phyloP scores from a whole-genome alignment of 2,113 vertebrate species.

The Muscicapa adusta region DNA sequence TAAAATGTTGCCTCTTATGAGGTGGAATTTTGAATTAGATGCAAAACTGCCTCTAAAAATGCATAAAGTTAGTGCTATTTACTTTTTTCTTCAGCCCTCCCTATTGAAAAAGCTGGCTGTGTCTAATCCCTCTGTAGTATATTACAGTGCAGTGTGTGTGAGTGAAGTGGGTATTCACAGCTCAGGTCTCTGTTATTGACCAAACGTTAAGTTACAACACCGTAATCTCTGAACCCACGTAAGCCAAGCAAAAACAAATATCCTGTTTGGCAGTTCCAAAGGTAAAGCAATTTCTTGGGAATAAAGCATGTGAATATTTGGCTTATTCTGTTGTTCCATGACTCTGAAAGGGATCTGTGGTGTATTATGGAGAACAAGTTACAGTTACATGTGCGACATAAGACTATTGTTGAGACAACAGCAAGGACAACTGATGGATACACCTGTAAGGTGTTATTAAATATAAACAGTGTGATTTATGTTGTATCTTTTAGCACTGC shows the following conservation, averaged over 20 bases:
- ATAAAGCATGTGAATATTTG: background rate
- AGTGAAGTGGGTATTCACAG: background rate
- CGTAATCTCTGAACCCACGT: background rate
- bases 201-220: background rate
- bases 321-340: background rate
- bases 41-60: background rate
- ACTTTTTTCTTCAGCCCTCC: background rate
- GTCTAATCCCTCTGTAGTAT: background rate
- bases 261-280: background rate
- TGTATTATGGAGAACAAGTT: background rate
- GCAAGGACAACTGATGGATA: background rate
- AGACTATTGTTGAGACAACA: background rate
- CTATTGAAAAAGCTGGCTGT: background rate
- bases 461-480: background rate
- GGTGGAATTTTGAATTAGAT: background rate
- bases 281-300: background rate
- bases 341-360: background rate
- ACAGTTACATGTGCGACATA: accelerated
- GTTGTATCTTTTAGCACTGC: background rate
- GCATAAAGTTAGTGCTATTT: background rate
- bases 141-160: background rate
- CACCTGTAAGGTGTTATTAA: background rate
- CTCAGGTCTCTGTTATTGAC: background rate
- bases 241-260: background rate
- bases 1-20: background rate